Base-by-base conservation (phyloP, 2,888 invertebrate species). In the Idaea straminata region DNA sequence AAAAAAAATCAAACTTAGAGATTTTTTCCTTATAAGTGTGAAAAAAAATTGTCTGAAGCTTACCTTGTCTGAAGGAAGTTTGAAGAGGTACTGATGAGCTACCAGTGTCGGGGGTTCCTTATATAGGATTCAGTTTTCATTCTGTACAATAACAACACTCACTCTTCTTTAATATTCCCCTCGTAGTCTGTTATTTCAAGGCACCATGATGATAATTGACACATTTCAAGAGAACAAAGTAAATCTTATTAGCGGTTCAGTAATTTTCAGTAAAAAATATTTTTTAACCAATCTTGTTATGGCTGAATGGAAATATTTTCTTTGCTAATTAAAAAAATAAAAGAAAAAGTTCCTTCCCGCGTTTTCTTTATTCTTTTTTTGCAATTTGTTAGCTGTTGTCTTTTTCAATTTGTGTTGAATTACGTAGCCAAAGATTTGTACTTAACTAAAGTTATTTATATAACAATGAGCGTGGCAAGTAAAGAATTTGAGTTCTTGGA, bases 141-240 rank as follows among this genome's bases (percentile, higher is more conserved):
- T 78, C 76, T 62, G 65, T 75, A 72, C 68, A 77, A 86, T 85
- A 87, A 88, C 82, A 88, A 77, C 76, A 74, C 79, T 79, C 83
- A 84, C 89, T 87, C 90, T 87, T 84, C 75, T 86, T 92, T 90
- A 92, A 91, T 92, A 92, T 92, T 92, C 92, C 86, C 86, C 88
- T 82, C 86, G 82, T 77, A 75, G 65, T 74, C 73, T 79, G 77
- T 78, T 82, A 79, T 76, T 77, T 79, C 79, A 77, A 75, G 75
- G 75, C 74, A 80, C 75, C 72, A 77, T 80, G 74, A 81, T 80
- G 74, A 80, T 85, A 91, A 92, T 90, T 92, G 92, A 91, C 92
- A 88, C 74, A 86, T 86, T 89, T 88, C 88, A 78, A 80, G 75
- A 72, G 72, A 68, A 80, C 71, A 77, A 78, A 85, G 80, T 47